phyloP scores from a whole-genome alignment of 2,113 vertebrate species.

The Electrona antarctica region DNA sequence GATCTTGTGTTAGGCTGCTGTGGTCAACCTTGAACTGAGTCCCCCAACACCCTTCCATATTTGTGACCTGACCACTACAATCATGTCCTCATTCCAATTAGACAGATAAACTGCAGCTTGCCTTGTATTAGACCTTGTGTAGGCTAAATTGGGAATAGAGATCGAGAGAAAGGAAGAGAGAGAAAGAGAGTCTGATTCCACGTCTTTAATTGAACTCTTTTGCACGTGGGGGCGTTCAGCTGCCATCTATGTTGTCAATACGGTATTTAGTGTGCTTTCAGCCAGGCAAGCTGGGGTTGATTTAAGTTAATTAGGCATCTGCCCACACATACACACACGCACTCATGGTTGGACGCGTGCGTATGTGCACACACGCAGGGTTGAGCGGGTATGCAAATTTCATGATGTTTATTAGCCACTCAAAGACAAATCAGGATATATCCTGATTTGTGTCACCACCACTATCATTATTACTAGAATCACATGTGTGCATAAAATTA shows the following conservation, averaged over 20 bases:
- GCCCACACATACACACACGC: conserved; percentile 31
- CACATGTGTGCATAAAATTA: conserved; percentile 8
- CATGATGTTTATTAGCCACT: not conserved
- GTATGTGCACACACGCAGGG: not conserved
- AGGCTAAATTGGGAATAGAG: conserved; percentile 7
- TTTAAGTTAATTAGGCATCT: conserved; percentile 39
- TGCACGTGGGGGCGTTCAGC: conserved; percentile 27
- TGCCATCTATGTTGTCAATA: conserved; percentile 24
- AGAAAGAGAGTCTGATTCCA: conserved; percentile 25
- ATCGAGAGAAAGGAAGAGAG: not conserved
- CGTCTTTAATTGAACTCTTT: conserved; percentile 41
- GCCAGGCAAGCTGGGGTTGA: conserved; percentile 28
- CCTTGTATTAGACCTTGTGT: too few species aligned
- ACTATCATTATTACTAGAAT: not conserved
- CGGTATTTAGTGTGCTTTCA: conserved; percentile 37
- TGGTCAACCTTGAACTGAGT: not conserved
- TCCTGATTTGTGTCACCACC: too few species aligned
- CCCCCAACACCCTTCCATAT: not conserved
- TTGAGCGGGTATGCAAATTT: not conserved
- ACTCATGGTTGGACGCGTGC: not conserved
- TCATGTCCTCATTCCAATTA: not conserved
- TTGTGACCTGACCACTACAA: not conserved
- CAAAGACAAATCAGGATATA: conserved; percentile 8
- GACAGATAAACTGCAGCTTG: conserved; percentile 13
- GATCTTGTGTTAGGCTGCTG: not conserved